Evolutionary conservation across 1,140 invertebrate genomes (phyloP).

Genomic region (Drusus annulatus): DNA sequence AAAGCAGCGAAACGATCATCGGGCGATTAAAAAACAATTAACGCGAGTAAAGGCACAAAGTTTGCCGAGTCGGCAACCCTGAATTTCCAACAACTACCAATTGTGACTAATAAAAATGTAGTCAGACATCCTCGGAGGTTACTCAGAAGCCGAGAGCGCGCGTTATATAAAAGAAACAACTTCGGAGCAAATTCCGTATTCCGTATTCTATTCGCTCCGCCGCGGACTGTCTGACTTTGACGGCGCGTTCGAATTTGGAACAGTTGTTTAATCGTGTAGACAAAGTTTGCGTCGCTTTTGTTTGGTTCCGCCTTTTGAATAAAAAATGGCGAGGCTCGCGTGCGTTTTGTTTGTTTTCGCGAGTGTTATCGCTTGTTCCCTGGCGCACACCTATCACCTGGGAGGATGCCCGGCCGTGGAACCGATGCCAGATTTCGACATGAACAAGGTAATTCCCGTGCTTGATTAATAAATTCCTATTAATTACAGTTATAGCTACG

Average conservation of each 20-base stretch:
- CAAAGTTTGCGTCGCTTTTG: neutral
- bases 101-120: constrained; percentile 5
- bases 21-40: neutral
- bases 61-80: constrained; percentile 1
- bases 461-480: too few relatives aligned
- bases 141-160: neutral
- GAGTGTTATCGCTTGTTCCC: constrained; percentile 60
- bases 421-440: constrained; percentile 79
- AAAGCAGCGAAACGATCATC: neutral
- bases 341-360: constrained; percentile 29
- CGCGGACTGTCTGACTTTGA: neutral
- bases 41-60: neutral
- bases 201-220: neutral
- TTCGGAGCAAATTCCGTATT: neutral
- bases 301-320: neutral
- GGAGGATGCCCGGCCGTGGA: constrained; percentile 83
- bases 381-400: constrained; percentile 78
- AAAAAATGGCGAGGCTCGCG: constrained; percentile 34
- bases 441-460: constrained; percentile 75
- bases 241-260: constrained; percentile 27
- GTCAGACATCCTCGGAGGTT: constrained; percentile 1
- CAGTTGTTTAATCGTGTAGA: too few relatives aligned
- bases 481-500: too few relatives aligned
- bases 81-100: neutral
- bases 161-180: constrained; percentile 20